Base-by-base conservation (phyloP, 2,888 invertebrate genomes). In the Cheilosia vulpina region DNA sequence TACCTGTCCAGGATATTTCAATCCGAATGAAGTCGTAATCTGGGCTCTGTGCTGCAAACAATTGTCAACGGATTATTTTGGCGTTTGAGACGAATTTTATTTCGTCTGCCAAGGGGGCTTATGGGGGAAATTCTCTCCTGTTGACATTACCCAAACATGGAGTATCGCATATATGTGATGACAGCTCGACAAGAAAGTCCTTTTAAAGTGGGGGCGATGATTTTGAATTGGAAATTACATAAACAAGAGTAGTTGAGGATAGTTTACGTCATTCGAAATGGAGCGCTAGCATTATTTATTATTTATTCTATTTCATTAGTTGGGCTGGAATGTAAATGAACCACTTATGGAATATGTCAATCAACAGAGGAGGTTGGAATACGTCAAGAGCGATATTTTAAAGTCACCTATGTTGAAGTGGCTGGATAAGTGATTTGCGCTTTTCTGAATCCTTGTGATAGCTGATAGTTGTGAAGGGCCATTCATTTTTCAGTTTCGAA, bases 1-100 rank as follows among this genome's bases (percentile, higher is more conserved):
- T 63, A 47, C 77, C 62, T 69, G 53, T 71, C 47, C 69, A 71
- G 69, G 69, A 78, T 63, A 55, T 71, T 31, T 78, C 78, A 78
- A 78, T 78, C 45, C 53, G 31, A 63, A 62, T 78, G 55, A 71
- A 47, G 78, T 45, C 43, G 69, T 78, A 78, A 78, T 71, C 69
- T 41, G 24, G 27, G 55, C 71, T 63, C 31, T 27, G 55, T 27
- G 53, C 55, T 45, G 73, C 34, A 60, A 72, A 53, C 60, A 52
- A 62, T 62, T 50, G 52, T 31, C 27, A 72, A 62, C 41, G 52
- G 72, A 60, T 62, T 62, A 72, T 52, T n/a, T 43, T 52, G 38
- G 21, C 24, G n/a, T 73, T 63, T 55, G 55, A 73, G 73, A 63
- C 63, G 73, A 73, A 62, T 53, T 63, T 63, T 45, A 63, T 73